Base-by-base conservation (phyloP, 2,113 vertebrate species). In the Ploceus nigricollis region DNA sequence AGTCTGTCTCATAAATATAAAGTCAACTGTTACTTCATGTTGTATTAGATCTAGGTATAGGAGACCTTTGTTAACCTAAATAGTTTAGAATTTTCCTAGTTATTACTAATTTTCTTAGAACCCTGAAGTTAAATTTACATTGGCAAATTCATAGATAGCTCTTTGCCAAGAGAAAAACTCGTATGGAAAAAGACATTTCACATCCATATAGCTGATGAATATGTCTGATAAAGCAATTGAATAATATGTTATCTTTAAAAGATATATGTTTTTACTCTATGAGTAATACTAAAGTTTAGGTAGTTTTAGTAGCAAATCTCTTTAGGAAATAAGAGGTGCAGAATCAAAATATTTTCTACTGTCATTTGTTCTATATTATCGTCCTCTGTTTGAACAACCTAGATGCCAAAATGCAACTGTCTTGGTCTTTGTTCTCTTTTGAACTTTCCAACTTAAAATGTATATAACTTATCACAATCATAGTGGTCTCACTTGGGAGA, bases 1-100 rank as follows among this genome's bases (percentile, higher is more conserved):
- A 77, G 27, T 70, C 82, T 85, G 66, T 92, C 70, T 96, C 86
- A 94, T 92, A 96, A 97, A 95, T 83, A 90, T 85, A 91, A 91
- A 92, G 75, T 75, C 57, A 93, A 73, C 68, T 86, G 75, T 93
- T 97, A 90, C 77, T 97, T 65, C 48, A 82, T 76, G 75, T 87
- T 90, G 58, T 58, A 69, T 77, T 88, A 95, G 66, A 78, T 57
- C 61, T 93, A 86, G 81, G 78, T 88, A 96, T 73, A 97, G 76
- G 45, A 90, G 81, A 82, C 73, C 88, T 96, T 97, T 97, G 96
- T 96, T 95, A 95, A 96, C 56, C 45, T 71, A 94, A 93, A 71
- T 64, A 57, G 37, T 89, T 94, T 72, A 24, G 71, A 96, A 90
- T 88, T 93, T 68, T 94, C 68, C 64, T 64, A 91, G 89, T 83